phyloP scores from a whole-genome alignment of 2,888 invertebrate species.

The Lasioglossum lativentre region DNA sequence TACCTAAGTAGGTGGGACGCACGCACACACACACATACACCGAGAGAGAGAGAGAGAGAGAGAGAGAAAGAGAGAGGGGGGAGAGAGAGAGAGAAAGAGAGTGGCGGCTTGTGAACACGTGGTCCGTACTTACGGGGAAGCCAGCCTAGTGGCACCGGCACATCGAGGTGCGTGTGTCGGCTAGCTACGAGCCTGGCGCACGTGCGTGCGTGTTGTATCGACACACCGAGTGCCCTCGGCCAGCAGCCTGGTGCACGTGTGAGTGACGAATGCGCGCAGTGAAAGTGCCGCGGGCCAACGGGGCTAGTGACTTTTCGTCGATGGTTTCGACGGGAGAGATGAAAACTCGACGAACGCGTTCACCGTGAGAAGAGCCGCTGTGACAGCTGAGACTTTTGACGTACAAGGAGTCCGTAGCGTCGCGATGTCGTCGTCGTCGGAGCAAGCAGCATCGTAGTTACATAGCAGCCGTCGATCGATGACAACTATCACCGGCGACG shows the following conservation, averaged over 20 bases:
- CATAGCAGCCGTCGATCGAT: background rate
- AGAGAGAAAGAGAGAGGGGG: no score
- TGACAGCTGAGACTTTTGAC: conserved; percentile 2
- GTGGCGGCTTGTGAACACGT: conserved; percentile 75
- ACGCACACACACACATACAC: no score
- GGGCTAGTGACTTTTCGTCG: conserved; percentile 47
- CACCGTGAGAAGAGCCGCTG: background rate
- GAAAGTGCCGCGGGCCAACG: conserved; percentile 44
- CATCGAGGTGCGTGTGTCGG: conserved; percentile 70
- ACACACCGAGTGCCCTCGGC: conserved; percentile 6
- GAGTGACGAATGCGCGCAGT: conserved; percentile 62
- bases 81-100: conserved; percentile 41
- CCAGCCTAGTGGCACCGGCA: conserved; percentile 19
- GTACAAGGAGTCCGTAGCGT: background rate
- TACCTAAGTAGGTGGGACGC: conserved; percentile 32
- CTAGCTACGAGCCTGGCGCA: conserved; percentile 73
- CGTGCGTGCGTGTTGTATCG: conserved; percentile 68
- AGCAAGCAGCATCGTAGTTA: background rate
- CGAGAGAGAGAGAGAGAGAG: no score
- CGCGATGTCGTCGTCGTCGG: no score
- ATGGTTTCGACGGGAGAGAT: background rate
- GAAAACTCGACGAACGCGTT: background rate
- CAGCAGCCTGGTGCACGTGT: conserved; percentile 60
- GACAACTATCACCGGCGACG: background rate
- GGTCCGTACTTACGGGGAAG: conserved; percentile 68